Evolutionary conservation across 2,113 vertebrate species (phyloP).

Genomic region (Takifugu bimaculatus): DNA sequence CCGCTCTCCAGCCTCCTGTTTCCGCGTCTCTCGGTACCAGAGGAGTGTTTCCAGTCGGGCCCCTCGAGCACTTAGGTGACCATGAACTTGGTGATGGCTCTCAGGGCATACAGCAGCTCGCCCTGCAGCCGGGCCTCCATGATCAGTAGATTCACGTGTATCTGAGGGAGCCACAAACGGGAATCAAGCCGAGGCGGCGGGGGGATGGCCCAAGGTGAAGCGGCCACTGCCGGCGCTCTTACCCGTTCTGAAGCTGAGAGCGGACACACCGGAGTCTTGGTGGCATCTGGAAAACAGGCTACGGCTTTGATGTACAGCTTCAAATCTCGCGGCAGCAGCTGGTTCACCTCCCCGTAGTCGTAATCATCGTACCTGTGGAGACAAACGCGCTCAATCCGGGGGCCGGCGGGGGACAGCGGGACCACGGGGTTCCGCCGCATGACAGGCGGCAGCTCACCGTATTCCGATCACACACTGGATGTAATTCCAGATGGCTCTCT

Average conservation of each 20-base stretch:
- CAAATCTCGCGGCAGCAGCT: constrained; percentile 80
- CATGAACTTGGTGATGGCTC: constrained; percentile 91
- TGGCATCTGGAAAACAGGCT: constrained; percentile 84
- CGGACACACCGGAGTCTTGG: constrained; percentile 77
- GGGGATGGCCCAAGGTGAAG: neutral
- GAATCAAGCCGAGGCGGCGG: neutral
- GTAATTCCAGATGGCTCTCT: constrained; percentile 88
- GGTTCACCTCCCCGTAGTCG: constrained; percentile 87
- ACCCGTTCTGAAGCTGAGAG: constrained; percentile 83
- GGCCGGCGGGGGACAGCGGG: neutral
- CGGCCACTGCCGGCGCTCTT: neutral
- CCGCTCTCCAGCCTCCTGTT: constrained; percentile 25
- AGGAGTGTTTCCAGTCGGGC: constrained; percentile 29
- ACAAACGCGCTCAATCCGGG: neutral
- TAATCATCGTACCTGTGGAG: constrained; percentile 84
- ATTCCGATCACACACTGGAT: constrained; percentile 88
- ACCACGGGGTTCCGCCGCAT: neutral
- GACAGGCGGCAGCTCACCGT: constrained; percentile 71
- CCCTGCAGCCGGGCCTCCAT: constrained; percentile 90
- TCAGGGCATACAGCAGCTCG: constrained; percentile 83
- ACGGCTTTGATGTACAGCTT: constrained; percentile 88
- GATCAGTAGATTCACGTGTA: constrained; percentile 84
- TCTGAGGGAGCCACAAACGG: constrained; percentile 58
- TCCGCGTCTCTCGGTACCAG: constrained; percentile 53
- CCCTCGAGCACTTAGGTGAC: constrained; percentile 69